Base-by-base conservation (phyloP, 2,113 vertebrate genomes). In the Jaculus jaculus region DNA sequence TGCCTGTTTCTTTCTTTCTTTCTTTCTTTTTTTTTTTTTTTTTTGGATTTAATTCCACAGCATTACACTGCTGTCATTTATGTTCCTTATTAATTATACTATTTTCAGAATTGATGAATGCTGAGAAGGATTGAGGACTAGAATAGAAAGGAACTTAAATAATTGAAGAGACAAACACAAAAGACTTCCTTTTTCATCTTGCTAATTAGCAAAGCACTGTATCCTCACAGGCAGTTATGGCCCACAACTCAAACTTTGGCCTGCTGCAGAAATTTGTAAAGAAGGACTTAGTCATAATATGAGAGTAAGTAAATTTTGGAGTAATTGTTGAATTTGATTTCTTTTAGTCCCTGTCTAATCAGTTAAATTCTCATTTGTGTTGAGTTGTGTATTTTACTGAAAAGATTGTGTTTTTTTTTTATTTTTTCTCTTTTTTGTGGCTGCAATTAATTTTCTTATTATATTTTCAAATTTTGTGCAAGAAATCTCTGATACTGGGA, bases 1-100 rank as follows among this genome's bases (percentile, higher is more conserved):
- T 72, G 63, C 66, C 54, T 9, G 51, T 87, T 54, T 13, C 17
- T 60, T 92, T 91, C 4, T 71, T 54, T 12, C 11, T 16, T 54
- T 47, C 42, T 47, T 47, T 47, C 8, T 47, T 47, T 47, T 47
- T 47, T 47, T 47, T 47, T 47, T 47, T 47, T 47, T 6, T 47
- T 47, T 47, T 47, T 47, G 42, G 42, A 6, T 47, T 47, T 47
- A 5, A 8, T 47, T 95, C 61, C 68, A 51, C 42, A 17, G 42
- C 5, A 78, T 54, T 71, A 78, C 30, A 4, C 17, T 69, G 7
- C 11, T n/a, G 10, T 47, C 3, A 42, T 54, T 93, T 91, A 84
- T 85, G 90, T 94, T 86, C 39, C 58, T 96, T 84, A 74, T 87
- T 94, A 94, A 89, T 89, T 75, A 66, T 74, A 18, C 34, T 60